phyloP scores from a whole-genome alignment of 2,888 invertebrate genomes.

The Xestia ashworthii region DNA sequence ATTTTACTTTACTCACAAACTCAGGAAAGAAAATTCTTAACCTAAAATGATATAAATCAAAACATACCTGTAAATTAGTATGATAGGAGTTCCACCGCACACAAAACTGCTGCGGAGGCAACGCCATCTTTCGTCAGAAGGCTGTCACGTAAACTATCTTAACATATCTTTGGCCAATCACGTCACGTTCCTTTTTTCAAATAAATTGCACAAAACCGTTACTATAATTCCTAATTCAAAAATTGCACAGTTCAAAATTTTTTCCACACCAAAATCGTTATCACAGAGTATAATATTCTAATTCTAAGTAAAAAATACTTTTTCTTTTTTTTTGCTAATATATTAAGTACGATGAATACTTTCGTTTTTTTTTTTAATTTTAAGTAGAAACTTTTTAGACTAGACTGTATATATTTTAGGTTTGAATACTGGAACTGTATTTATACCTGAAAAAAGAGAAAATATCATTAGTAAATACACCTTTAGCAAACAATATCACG shows the following conservation, averaged over 20 bases:
- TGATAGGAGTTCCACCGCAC: conserved; percentile 96
- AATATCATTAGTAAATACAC: conserved; percentile 13
- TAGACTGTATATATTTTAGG: conserved; percentile 78
- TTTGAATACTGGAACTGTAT: conserved; percentile 82
- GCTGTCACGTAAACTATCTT: conserved; percentile 58
- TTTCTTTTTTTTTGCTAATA: conserved; percentile 56
- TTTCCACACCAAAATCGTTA: conserved; percentile 66
- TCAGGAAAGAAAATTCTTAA: not conserved
- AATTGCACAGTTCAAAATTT: conserved; percentile 69
- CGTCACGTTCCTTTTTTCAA: conserved; percentile 44
- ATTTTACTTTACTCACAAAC: not conserved
- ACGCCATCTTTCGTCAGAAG: conserved; percentile 81
- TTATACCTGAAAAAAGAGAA: conserved; percentile 75
- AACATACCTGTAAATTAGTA: conserved; percentile 92
- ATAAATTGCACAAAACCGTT: conserved; percentile 78
- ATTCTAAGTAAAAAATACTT: conserved; percentile 68
- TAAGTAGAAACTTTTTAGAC: conserved; percentile 88
- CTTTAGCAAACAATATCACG: not conserved
- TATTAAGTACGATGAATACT: conserved; percentile 86
- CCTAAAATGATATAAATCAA: not conserved
- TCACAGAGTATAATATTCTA: conserved; percentile 75
- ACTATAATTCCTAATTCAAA: conserved; percentile 48
- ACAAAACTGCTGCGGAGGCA: conserved; percentile 92
- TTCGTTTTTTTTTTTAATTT: conserved; percentile 63
- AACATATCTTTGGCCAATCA: conserved; percentile 69